These are phyloP conservation scores for Tokudaia tokunoshimensis DNA, from an alignment of 2,797 vertebrate species.

Conservation along the genomic window DNA sequence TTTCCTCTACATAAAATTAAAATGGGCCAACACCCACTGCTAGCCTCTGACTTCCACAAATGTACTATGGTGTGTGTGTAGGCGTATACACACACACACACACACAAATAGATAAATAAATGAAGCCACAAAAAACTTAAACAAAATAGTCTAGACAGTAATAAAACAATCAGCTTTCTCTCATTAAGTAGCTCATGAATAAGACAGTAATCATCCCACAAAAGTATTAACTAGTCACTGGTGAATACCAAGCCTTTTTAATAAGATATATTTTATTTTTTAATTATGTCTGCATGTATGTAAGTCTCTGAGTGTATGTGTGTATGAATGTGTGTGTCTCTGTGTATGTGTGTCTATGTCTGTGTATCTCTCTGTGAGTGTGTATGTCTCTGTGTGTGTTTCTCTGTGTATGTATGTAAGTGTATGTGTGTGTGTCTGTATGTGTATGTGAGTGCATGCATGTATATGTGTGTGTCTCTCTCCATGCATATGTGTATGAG, in stretches of 20 bases:
- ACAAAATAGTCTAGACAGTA: neutral
- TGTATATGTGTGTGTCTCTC: neutral
- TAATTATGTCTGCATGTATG: neutral
- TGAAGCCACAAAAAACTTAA: neutral
- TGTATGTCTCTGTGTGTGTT: neutral
- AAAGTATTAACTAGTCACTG: slow-evolving; percentile 52
- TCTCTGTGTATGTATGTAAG: neutral
- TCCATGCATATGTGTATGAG: neutral
- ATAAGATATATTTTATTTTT: neutral
- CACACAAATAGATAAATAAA: neutral
- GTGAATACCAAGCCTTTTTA: slow-evolving; percentile 30
- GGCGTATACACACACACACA: neutral
- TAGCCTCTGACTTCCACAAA: neutral
- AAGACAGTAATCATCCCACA: slow-evolving; percentile 20
- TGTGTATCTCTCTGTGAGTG: neutral
- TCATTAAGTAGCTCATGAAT: slow-evolving; percentile 1
- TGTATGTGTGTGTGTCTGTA: neutral
- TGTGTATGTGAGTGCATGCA: neutral
- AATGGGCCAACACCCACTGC: neutral
- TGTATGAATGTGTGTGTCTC: neutral
- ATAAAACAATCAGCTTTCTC: slow-evolving; percentile 39
- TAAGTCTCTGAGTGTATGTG: neutral
- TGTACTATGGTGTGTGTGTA: neutral
- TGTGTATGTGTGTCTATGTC: neutral
- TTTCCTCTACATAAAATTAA: slow-evolving; percentile 25